Conservation (phyloP, 2,113 vertebrate species). For the Antidorcas marsupialis region DNA sequence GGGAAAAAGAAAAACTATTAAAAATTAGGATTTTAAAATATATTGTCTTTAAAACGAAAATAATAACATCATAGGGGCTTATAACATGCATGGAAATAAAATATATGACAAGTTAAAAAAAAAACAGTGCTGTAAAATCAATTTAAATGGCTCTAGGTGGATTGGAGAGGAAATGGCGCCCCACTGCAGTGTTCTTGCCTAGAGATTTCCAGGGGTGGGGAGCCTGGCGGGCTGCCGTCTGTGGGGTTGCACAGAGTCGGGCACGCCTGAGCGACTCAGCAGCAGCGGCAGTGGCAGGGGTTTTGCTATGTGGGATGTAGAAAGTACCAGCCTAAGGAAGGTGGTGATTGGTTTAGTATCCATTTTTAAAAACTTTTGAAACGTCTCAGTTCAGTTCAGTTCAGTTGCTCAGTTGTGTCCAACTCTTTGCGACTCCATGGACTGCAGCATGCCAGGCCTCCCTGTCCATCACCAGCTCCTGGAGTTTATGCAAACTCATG, state of each 20-base stretch:
- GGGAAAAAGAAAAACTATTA: background rate
- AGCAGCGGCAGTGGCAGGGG: too few species aligned
- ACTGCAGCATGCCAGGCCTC: rapidly evolving
- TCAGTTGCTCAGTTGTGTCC: rapidly evolving
- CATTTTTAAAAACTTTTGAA: background rate
- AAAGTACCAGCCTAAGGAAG: too few species aligned
- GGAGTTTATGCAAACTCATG: background rate
- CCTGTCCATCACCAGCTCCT: background rate
- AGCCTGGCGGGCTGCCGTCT: too few species aligned
- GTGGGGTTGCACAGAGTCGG: too few species aligned
- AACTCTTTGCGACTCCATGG: background rate
- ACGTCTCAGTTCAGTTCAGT: background rate
- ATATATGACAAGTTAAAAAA: background rate
- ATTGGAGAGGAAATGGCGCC: too few species aligned
- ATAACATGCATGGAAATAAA: background rate
- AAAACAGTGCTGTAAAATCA: rapidly evolving
- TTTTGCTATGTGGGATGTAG: too few species aligned
- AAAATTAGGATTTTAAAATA: background rate
- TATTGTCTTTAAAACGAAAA: background rate
- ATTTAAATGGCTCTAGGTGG: background rate
- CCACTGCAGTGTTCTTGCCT: too few species aligned
- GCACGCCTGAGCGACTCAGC: too few species aligned
- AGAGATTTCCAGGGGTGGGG: too few species aligned
- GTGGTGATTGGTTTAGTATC: too few species aligned
- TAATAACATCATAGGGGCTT: background rate